These are phyloP conservation scores for Tautogolabrus adspersus DNA, from an alignment of 2,113 vertebrate species.

Conservation along the genomic window DNA sequence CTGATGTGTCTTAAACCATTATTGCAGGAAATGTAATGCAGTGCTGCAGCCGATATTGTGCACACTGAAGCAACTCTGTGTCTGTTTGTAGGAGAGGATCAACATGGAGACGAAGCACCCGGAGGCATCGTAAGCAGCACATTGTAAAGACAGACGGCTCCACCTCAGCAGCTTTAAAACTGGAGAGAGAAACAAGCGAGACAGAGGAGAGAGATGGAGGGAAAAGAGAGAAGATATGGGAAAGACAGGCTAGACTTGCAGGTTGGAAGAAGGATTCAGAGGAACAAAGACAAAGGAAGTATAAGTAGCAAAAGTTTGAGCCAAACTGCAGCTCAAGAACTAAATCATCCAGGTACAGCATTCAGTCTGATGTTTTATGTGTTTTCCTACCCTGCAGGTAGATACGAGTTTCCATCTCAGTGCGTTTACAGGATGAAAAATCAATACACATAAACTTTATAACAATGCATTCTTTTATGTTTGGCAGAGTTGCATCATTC, in stretches of 20 bases:
- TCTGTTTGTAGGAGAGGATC: constrained; percentile 29
- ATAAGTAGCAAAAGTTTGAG: background rate
- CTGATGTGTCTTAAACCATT: background rate
- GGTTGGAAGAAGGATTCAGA: background rate
- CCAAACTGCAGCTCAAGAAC: background rate
- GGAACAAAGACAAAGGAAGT: background rate
- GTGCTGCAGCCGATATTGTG: constrained; percentile 3
- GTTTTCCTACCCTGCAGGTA: background rate
- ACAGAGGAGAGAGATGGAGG: constrained; percentile 12
- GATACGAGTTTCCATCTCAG: background rate
- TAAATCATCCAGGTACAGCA: background rate
- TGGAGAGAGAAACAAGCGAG: background rate
- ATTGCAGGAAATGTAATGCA: constrained; percentile 8
- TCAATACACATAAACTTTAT: background rate
- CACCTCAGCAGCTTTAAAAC: constrained; percentile 21
- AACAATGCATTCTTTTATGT: background rate
- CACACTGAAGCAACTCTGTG: constrained; percentile 6
- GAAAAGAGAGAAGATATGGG: background rate
- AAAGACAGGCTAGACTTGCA: background rate
- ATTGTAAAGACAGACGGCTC: constrained; percentile 41
- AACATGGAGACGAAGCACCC: constrained; percentile 8
- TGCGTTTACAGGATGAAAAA: background rate
- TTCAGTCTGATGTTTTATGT: background rate
- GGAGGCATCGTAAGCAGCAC: constrained; percentile 44
- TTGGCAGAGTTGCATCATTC: background rate